These are phyloP conservation scores for Acanthosepion lycidas DNA, from an alignment of 2,888 invertebrate species.

Conservation along the genomic window DNA sequence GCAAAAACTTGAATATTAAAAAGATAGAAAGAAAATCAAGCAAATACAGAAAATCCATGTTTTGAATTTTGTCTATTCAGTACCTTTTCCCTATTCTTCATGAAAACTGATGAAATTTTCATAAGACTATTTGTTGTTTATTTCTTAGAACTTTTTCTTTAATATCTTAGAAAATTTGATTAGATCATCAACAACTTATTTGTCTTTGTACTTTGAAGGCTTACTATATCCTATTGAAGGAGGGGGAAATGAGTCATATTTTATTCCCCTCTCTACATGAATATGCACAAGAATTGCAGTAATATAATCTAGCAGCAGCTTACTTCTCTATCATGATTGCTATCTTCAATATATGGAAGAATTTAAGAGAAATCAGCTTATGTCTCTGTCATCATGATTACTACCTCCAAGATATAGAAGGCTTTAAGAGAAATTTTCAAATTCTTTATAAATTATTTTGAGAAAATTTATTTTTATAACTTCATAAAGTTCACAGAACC, in stretches of 20 bases:
- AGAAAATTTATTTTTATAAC: neutral
- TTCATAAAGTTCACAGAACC: too few relatives aligned
- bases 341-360: neutral
- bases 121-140: neutral
- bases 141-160: neutral
- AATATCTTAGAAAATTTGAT: neutral
- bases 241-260: neutral
- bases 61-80: neutral
- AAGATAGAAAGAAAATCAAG: neutral
- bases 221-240: too few relatives aligned
- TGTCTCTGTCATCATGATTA: neutral
- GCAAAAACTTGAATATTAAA: neutral
- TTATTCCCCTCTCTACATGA: neutral
- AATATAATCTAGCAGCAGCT: neutral
- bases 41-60: neutral
- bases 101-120: neutral
- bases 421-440: neutral
- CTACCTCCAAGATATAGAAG: neutral
- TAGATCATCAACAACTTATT: neutral
- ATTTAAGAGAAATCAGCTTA: neutral
- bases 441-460: neutral
- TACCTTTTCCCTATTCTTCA: neutral
- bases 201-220: neutral
- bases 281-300: neutral
- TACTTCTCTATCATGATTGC: neutral